A percentile compares a stretch with the other conserved stretches of the same genome.
Conservation (phyloP, 1,140 invertebrate species). For the Spodoptera litura region DNA sequence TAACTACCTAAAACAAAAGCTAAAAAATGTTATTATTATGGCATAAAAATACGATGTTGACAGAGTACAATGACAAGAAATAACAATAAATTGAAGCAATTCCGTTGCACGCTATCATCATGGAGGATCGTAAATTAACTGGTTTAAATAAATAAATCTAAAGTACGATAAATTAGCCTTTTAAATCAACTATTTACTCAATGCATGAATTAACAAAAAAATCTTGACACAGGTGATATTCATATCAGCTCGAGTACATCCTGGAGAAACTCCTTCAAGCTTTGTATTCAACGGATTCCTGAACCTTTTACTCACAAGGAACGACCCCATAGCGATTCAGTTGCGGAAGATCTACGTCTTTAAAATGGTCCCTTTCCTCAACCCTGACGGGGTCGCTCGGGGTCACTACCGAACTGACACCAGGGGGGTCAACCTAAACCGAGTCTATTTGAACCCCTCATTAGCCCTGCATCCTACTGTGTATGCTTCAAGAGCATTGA, state of each 20-base stretch:
- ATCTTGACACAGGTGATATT: constrained; percentile 89
- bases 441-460: constrained; percentile 80
- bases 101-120: too few species aligned
- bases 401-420: constrained; percentile 97
- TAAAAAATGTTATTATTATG: too few species aligned
- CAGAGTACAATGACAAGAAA: too few species aligned
- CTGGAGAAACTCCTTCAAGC: constrained; percentile 96
- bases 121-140: too few species aligned
- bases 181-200: too few species aligned
- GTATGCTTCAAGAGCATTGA: constrained; percentile 76
- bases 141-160: too few species aligned
- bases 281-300: constrained; percentile 97
- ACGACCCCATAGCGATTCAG: constrained; percentile 90
- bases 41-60: too few species aligned
- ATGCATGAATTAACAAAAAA: neutral
- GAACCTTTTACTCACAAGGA: constrained; percentile 91
- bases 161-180: too few species aligned
- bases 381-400: constrained; percentile 96
- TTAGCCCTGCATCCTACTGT: constrained; percentile 75
- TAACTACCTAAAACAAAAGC: too few species aligned
- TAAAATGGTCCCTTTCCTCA: constrained; percentile 96
- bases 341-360: constrained; percentile 94
- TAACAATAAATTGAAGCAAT: too few species aligned
- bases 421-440: constrained; percentile 93
- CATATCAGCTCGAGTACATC: constrained; percentile 96